Conservation (phyloP, 92 coral and sea anemone genomes). For the Phenganax subtilis region DNA sequence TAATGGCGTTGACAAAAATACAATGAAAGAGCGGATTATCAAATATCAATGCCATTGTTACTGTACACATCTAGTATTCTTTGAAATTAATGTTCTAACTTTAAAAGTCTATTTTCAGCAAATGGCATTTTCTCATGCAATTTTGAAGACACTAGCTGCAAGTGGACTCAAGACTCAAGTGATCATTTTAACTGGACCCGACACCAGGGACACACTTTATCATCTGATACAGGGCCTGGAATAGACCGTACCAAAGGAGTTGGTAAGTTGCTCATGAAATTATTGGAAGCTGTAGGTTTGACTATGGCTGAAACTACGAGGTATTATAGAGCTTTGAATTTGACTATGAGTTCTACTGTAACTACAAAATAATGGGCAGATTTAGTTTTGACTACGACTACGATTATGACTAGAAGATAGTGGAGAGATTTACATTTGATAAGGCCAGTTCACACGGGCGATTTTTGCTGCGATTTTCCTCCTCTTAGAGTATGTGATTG, state of each 20-base stretch:
- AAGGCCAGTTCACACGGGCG: no score
- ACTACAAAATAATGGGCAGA: no score
- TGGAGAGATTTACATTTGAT: no score
- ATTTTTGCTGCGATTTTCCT: no score
- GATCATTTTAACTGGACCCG: constrained; percentile 94
- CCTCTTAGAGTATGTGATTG: no score
- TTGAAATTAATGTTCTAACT: neutral
- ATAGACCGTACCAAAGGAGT: constrained; percentile 79
- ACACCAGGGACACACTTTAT: constrained; percentile 74
- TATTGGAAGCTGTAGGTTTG: neutral
- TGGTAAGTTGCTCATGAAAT: constrained; percentile 46
- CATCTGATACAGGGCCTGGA: constrained; percentile 73
- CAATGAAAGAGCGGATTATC: neutral
- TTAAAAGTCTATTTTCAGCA: neutral
- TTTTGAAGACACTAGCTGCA: constrained; percentile 66
- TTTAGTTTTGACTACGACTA: no score
- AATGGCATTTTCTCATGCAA: constrained; percentile 60
- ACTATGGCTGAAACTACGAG: neutral
- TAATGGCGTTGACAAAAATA: neutral
- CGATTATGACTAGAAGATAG: no score
- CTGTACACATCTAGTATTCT: neutral
- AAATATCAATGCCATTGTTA: neutral
- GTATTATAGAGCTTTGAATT: neutral
- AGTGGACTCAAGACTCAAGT: constrained; percentile 67
- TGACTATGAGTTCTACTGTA: no score